Conservation (phyloP, 1,140 invertebrate genomes). For the Limonius californicus region DNA sequence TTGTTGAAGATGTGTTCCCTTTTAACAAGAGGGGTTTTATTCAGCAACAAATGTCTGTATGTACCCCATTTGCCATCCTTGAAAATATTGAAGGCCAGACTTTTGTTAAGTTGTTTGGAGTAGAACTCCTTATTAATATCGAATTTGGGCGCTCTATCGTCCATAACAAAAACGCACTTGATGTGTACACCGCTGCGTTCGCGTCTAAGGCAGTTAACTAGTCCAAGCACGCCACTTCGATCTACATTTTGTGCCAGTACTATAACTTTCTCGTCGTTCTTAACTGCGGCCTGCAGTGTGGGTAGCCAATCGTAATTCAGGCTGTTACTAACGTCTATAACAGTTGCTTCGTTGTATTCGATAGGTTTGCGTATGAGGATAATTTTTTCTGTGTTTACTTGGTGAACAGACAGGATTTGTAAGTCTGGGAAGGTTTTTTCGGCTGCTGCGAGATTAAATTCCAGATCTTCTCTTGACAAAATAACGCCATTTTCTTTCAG, state of each 20-base stretch:
- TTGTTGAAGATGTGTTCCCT: conserved; percentile 74
- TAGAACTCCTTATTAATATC: conserved; percentile 62
- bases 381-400: conserved; percentile 47
- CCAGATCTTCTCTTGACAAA: conserved; percentile 48
- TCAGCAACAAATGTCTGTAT: conserved; percentile 45
- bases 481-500: conserved; percentile 50
- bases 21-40: conserved; percentile 50
- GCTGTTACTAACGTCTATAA: conserved; percentile 17
- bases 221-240: conserved; percentile 73
- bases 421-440: conserved; percentile 26
- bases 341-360: neutral
- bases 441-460: conserved; percentile 15
- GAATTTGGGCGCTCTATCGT: conserved; percentile 62
- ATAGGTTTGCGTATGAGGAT: conserved; percentile 36
- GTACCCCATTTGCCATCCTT: conserved; percentile 61
- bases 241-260: conserved; percentile 58
- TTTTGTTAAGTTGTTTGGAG: conserved; percentile 53
- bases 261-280: conserved; percentile 52
- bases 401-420: conserved; percentile 48
- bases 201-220: conserved; percentile 67
- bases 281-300: conserved; percentile 53
- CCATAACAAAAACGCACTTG: conserved; percentile 61
- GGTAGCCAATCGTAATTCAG: conserved; percentile 50
- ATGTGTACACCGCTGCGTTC: conserved; percentile 57
- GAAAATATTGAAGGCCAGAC: conserved; percentile 65